A percentile compares a stretch with the other conserved stretches of the same genome.
phyloP scores from a whole-genome alignment of 2,888 invertebrate species.

The Alcis repandata region DNA sequence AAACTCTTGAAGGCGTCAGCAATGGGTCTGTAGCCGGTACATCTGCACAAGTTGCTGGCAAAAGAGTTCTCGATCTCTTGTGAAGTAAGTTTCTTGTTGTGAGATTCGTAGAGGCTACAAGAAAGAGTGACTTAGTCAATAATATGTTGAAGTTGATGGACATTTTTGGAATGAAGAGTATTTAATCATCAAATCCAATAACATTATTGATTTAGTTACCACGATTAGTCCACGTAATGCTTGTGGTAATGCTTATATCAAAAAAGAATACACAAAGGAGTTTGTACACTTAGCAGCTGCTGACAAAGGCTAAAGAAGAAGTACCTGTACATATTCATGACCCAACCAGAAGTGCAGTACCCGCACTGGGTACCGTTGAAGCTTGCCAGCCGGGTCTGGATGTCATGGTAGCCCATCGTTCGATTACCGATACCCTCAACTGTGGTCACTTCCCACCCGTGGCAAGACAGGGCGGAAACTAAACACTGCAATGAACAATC shows the following conservation, averaged over 20 bases:
- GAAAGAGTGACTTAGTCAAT: neutral
- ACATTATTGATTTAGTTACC: too few relatives aligned
- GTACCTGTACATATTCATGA: constrained; percentile 91
- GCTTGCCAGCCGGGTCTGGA: constrained; percentile 88
- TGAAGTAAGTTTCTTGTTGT: constrained; percentile 84
- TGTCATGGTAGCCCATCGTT: constrained; percentile 89
- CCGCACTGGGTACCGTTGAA: constrained; percentile 92
- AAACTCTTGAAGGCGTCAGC: constrained; percentile 93
- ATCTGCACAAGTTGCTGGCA: constrained; percentile 92
- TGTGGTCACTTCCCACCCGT: constrained; percentile 90
- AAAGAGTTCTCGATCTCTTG: constrained; percentile 91
- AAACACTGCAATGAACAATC: too few relatives aligned
- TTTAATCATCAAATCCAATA: too few relatives aligned
- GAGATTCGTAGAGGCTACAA: constrained; percentile 79
- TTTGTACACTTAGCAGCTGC: neutral
- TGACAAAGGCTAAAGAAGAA: neutral
- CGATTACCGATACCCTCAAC: constrained; percentile 91
- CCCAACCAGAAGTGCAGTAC: constrained; percentile 92
- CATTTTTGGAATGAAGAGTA: neutral
- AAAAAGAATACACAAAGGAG: too few relatives aligned
- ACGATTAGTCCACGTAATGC: too few relatives aligned
- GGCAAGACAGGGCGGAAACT: constrained; percentile 87
- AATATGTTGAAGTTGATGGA: too few relatives aligned
- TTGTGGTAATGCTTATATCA: too few relatives aligned
- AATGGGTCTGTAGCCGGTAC: constrained; percentile 93